phyloP scores from a whole-genome alignment of 2,888 invertebrate genomes.

The Auanema sp. region DNA sequence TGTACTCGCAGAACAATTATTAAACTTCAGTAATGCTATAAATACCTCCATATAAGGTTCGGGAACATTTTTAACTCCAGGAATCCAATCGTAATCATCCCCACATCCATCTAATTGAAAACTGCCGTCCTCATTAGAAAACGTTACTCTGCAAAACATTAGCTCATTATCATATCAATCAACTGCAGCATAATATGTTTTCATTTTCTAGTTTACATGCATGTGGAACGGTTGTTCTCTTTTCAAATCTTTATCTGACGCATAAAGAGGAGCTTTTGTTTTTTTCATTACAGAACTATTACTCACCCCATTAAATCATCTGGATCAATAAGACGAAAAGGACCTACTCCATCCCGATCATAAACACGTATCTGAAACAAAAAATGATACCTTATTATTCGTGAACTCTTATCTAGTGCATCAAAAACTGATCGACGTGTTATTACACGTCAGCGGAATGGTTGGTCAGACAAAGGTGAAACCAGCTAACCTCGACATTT shows the following conservation, averaged over 20 bases:
- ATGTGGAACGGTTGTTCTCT: no score
- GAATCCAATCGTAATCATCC: slow-evolving; percentile 61
- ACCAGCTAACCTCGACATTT: slow-evolving; percentile 55
- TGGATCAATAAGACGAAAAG: slow-evolving; percentile 54
- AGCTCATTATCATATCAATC: neutral
- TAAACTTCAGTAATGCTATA: neutral
- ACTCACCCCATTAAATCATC: slow-evolving; percentile 62
- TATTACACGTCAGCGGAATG: neutral
- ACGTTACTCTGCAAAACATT: slow-evolving; percentile 51
- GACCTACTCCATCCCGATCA: slow-evolving; percentile 54
- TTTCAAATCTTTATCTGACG: no score
- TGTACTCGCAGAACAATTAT: slow-evolving; percentile 11
- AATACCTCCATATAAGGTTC: slow-evolving; percentile 49
- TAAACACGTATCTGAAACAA: slow-evolving; percentile 47
- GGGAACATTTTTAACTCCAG: slow-evolving; percentile 54
- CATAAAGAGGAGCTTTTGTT: no score
- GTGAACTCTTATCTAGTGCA: neutral
- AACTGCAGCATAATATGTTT: neutral
- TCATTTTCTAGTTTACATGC: no score
- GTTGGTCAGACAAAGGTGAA: neutral
- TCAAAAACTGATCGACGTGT: neutral
- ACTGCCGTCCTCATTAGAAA: slow-evolving; percentile 58
- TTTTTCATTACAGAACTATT: neutral
- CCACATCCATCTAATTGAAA: slow-evolving; percentile 62
- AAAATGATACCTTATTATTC: neutral